phyloP scores from a whole-genome alignment of 2,113 vertebrate species.

The Ochotona princeps region DNA sequence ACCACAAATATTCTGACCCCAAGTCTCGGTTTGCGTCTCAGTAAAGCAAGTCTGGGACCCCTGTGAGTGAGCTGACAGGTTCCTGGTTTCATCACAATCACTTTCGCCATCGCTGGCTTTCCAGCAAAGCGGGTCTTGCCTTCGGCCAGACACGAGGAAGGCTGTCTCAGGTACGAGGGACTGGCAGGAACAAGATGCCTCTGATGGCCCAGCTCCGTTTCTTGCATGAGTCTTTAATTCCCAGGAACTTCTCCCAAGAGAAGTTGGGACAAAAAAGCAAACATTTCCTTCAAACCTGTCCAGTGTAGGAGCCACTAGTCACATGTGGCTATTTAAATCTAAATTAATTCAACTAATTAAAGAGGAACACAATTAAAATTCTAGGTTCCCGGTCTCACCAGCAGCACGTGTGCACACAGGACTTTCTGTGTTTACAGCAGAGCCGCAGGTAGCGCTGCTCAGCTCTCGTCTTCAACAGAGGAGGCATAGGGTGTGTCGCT shows the following conservation, averaged over 20 bases:
- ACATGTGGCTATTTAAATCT: neutral
- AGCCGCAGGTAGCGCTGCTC: neutral
- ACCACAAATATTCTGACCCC: neutral
- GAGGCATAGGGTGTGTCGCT: neutral
- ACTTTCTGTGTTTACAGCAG: neutral
- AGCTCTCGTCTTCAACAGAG: neutral
- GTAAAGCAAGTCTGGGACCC: neutral
- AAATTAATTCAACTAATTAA: constrained; percentile 18
- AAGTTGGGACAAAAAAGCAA: neutral
- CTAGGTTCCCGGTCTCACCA: neutral
- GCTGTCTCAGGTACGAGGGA: neutral
- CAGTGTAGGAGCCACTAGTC: neutral
- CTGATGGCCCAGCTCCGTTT: neutral
- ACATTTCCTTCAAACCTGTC: neutral
- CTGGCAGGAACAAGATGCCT: neutral
- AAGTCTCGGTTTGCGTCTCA: neutral
- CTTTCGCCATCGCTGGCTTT: neutral
- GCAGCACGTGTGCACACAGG: neutral
- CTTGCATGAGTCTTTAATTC: constrained; percentile 15
- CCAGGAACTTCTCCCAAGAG: neutral
- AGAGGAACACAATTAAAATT: constrained; percentile 31
- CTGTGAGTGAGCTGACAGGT: neutral
- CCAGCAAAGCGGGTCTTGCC: neutral
- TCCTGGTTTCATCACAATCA: neutral
- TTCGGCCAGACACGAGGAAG: neutral